Evolutionary conservation across 2,797 vertebrate genomes (phyloP).

Genomic region (Sebastes minor): DNA sequence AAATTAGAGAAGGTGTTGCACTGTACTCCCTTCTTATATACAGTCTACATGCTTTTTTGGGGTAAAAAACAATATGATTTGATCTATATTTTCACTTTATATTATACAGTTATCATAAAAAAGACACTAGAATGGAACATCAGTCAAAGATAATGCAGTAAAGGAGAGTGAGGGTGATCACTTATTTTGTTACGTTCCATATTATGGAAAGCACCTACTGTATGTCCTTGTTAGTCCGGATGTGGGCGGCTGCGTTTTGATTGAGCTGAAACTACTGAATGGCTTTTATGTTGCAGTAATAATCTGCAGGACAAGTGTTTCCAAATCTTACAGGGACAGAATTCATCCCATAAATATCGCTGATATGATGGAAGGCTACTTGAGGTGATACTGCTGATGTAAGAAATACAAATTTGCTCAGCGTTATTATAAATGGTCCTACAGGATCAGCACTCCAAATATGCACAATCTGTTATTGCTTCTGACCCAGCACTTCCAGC

Average conservation of each 20-base stretch:
- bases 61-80: background rate
- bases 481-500: background rate
- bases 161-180: background rate
- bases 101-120: background rate
- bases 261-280: background rate
- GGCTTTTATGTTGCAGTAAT: background rate
- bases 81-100: background rate
- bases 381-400: background rate
- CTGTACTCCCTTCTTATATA: no score
- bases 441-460: background rate
- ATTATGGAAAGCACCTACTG: background rate
- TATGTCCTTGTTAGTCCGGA: background rate
- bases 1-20: no score
- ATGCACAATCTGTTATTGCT: background rate
- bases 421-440: background rate
- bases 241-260: background rate
- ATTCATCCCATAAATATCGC: background rate
- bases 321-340: background rate
- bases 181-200: background rate
- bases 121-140: background rate
- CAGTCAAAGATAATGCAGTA: background rate
- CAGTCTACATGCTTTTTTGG: no score
- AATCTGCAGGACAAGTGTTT: background rate
- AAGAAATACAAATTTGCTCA: background rate
- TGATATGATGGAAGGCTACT: background rate